phyloP scores from a whole-genome alignment of 2,113 vertebrate genomes.

The Chaetops frenatus region DNA sequence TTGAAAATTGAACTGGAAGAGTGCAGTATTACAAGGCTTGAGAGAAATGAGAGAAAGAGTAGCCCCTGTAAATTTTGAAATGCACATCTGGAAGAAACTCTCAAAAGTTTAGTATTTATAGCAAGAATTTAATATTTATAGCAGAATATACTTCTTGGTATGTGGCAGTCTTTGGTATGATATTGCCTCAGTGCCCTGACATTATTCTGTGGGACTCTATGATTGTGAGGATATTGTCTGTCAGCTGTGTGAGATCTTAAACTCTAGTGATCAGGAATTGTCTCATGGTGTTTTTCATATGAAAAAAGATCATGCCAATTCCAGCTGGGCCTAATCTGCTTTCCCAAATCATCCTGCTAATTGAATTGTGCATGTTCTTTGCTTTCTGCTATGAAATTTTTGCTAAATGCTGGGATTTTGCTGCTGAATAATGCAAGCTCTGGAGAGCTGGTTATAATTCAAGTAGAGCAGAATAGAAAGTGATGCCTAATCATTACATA shows the following conservation, averaged over 20 bases:
- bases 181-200: not conserved
- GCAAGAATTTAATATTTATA: not conserved
- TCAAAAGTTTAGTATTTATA: not conserved
- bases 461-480: not conserved
- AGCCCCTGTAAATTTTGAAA: not conserved
- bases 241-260: not conserved
- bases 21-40: not conserved
- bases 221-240: not conserved
- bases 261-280: not conserved
- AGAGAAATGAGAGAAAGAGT: not conserved
- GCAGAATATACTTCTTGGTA: not conserved
- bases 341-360: not conserved
- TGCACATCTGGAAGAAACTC: not conserved
- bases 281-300: not conserved
- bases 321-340: not conserved
- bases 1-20: not conserved
- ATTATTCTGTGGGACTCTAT: not conserved
- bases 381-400: not conserved
- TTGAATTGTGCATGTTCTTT: not conserved
- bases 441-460: not conserved
- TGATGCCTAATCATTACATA: not conserved
- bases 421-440: not conserved
- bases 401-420: not conserved
- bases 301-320: not conserved
- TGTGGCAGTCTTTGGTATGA: not conserved